Evolutionary conservation across 2,113 vertebrate species (phyloP), one percentile per base, ranked within the genome.

Genomic region (Perca flavescens): DNA sequence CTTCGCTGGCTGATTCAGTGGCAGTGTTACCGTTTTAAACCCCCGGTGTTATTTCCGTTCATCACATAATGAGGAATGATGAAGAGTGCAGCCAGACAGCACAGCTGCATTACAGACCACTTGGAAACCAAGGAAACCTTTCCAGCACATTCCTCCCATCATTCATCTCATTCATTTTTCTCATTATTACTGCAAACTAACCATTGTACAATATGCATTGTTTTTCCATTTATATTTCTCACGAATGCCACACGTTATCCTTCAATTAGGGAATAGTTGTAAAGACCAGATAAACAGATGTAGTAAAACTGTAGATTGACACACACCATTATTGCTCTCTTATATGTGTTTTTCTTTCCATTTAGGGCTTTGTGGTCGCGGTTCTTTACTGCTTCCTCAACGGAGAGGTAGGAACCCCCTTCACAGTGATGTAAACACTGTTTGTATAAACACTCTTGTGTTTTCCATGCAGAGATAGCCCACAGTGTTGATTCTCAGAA

Each of bases 301-400:
- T 16, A 43, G 40, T 43, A 43, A 43, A 65, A 63, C n/a, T 12
- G 36, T 53, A 17, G 10, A 16, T 79, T 36, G 40, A 65, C n/a
- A 62, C 34, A 50, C 65, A 22, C 22, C 74, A 5, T 52, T 84
- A 78, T n/a, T 71, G 22, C 63, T 54, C 46, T 81, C 63, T 88
- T 84, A 70, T 83, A 53, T 75, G 7, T 85, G 61, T 75, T 78
- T 84, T 71, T 66, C 74, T 74, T 91, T 92, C 86, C 84, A 60
- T 68, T 43, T 77, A 99, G 98, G 98, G 98, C 34, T 99, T 99
- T 79, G 97, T 99, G 84, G 98, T 99, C 4, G 98, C 98, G 6
- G 96, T 99, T 49, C 97, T 99, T 74, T 99, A 99, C 92, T 99
- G 98, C 90, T 99, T 99, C 92, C 95, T 99, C 87, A 99, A 99